These are phyloP conservation scores for Tragelaphus oryx DNA, from an alignment of 2,797 vertebrate genomes.

Conservation along the genomic window DNA sequence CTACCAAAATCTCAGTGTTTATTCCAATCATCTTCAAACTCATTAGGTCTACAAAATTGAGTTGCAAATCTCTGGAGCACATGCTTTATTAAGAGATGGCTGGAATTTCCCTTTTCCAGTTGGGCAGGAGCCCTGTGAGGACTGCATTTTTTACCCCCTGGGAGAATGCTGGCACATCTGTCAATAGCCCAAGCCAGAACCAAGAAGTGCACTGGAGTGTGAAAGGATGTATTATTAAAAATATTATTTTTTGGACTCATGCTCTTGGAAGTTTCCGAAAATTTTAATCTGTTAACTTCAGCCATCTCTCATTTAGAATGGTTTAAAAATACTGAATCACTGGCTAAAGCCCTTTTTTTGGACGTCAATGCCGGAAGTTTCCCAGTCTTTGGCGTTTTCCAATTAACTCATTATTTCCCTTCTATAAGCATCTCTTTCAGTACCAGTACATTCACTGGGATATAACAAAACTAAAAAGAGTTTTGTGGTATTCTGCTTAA, in stretches of 20 bases:
- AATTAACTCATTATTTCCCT: not conserved
- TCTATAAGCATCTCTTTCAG: not conserved
- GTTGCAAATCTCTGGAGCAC: constrained; percentile 55
- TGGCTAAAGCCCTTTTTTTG: not conserved
- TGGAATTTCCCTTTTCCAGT: constrained; percentile 43
- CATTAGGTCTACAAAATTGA: constrained; percentile 65
- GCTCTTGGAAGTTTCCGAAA: not conserved
- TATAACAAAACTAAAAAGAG: not conserved
- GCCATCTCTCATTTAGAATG: not conserved
- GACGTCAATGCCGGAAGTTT: not conserved
- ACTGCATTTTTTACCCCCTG: not conserved
- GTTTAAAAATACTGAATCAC: not conserved
- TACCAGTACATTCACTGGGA: not conserved
- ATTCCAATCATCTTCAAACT: constrained; percentile 63
- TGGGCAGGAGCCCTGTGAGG: constrained; percentile 40
- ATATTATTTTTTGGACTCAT: not conserved
- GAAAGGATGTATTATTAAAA: constrained; percentile 43
- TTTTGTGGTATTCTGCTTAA: not conserved
- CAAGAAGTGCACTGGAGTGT: constrained; percentile 7
- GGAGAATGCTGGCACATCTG: constrained; percentile 36
- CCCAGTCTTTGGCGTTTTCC: not conserved
- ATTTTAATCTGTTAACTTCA: not conserved
- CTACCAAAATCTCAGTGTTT: constrained; percentile 53
- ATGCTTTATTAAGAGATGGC: constrained; percentile 54
- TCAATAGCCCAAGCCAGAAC: constrained; percentile 19